These are phyloP conservation scores for Oxystoma pomonae DNA, from an alignment of 2,888 invertebrate genomes.

Conservation along the genomic window DNA sequence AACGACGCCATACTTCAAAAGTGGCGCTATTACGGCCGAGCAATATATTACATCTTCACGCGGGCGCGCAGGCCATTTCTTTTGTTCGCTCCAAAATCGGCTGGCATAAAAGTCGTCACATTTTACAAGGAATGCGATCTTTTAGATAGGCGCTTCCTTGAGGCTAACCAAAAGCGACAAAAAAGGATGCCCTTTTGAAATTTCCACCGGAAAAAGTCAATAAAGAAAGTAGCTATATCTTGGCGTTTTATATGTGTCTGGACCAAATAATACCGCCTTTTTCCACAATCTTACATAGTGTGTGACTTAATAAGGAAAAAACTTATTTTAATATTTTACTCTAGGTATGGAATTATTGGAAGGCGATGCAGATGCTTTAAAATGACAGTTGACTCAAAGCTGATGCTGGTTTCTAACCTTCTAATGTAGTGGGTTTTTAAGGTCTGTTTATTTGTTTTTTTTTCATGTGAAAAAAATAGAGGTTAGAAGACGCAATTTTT, in stretches of 20 bases:
- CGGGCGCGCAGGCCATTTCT: conserved; percentile 16
- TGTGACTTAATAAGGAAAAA: too few species aligned
- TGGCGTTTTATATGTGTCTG: background rate
- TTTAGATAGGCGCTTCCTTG: background rate
- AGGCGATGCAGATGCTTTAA: too few species aligned
- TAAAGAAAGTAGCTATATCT: background rate
- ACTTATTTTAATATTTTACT: too few species aligned
- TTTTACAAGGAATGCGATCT: background rate
- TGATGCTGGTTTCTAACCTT: too few species aligned
- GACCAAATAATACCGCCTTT: too few species aligned
- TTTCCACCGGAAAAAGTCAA: background rate
- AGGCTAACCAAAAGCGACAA: background rate
- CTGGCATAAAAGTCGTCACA: conserved; percentile 3
- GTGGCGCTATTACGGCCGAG: conserved; percentile 28
- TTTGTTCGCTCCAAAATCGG: conserved; percentile 15
- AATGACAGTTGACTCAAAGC: too few species aligned
- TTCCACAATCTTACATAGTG: too few species aligned
- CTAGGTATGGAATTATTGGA: too few species aligned
- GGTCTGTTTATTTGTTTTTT: too few species aligned
- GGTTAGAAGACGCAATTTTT: too few species aligned
- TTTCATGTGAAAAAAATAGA: too few species aligned
- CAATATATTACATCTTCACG: conserved; percentile 29
- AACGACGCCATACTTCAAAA: conserved; percentile 31
- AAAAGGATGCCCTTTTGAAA: background rate
- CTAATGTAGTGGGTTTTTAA: too few species aligned